These are phyloP conservation scores for Mythimna impura DNA, from an alignment of 2,888 invertebrate species.

Conservation along the genomic window DNA sequence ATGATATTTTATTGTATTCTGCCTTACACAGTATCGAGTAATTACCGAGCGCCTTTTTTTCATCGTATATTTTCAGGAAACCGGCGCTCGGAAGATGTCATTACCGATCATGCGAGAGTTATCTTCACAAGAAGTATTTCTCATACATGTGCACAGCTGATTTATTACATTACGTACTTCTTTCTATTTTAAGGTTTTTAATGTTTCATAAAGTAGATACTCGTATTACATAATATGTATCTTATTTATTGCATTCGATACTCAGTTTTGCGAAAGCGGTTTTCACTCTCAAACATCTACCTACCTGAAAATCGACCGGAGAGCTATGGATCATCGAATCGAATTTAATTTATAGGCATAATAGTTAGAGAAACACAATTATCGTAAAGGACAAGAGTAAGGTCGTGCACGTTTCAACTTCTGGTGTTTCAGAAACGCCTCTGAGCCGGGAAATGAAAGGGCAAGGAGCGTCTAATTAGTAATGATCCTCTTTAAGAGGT, in stretches of 20 bases:
- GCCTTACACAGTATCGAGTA: constrained; percentile 11
- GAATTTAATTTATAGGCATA: not conserved
- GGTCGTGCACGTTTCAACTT: not conserved
- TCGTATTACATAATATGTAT: not conserved
- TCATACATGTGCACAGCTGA: not conserved
- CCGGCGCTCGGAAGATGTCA: constrained; percentile 24
- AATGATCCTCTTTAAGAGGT: constrained; percentile 46
- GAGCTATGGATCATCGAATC: not conserved
- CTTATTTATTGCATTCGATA: not conserved
- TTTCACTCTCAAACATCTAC: not conserved
- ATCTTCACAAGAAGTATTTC: constrained; percentile 10
- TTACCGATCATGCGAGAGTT: constrained; percentile 9
- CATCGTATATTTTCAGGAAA: constrained; percentile 5
- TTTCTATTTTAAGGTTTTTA: too few relatives aligned
- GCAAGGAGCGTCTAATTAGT: constrained; percentile 34
- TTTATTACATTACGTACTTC: not conserved
- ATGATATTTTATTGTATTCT: constrained; percentile 19
- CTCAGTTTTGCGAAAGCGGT: not conserved
- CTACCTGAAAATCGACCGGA: not conserved
- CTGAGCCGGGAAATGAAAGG: constrained; percentile 25
- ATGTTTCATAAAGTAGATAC: too few relatives aligned
- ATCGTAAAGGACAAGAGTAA: not conserved
- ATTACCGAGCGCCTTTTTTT: constrained; percentile 26
- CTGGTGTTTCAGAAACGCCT: constrained; percentile 17
- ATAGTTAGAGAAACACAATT: not conserved